These are phyloP conservation scores for Acronicta psi DNA, from an alignment of 2,888 invertebrate genomes.

Conservation along the genomic window DNA sequence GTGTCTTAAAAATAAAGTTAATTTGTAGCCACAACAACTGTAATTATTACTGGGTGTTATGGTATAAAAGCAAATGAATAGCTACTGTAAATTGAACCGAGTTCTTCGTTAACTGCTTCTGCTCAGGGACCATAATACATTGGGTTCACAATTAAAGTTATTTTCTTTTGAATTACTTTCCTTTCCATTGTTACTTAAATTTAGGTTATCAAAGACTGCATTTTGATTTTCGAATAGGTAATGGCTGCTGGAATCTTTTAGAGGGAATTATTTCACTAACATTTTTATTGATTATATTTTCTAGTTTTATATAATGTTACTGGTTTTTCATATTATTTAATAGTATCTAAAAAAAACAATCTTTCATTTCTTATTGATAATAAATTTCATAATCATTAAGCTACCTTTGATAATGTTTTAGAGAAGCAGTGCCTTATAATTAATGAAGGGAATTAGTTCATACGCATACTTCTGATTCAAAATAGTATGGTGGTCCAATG, in stretches of 20 bases:
- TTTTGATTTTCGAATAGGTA: not conserved
- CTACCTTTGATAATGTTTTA: not conserved
- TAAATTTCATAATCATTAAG: not conserved
- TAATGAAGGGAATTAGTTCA: constrained; percentile 23
- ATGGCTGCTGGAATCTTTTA: not conserved
- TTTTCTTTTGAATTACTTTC: constrained; percentile 14
- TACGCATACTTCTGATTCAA: constrained; percentile 20
- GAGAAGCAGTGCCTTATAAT: not conserved
- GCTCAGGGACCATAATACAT: not conserved
- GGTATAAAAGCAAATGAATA: constrained; percentile 22
- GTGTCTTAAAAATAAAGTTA: constrained; percentile 16
- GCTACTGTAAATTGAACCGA: constrained; percentile 11
- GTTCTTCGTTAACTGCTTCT: not conserved
- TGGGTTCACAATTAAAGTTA: not conserved
- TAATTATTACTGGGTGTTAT: constrained; percentile 30
- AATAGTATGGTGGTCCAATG: constrained; percentile 19
- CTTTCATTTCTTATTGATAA: too few relatives aligned
- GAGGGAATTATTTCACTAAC: too few relatives aligned
- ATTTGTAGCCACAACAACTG: constrained; percentile 16
- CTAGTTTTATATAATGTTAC: too few relatives aligned
- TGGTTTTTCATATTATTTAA: too few relatives aligned
- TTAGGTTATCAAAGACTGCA: constrained; percentile 1
- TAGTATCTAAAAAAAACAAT: too few relatives aligned
- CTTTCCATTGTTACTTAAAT: constrained; percentile 7
- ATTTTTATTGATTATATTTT: too few relatives aligned